Evolutionary conservation across 2,888 invertebrate species (phyloP), one percentile per base, ranked within the genome.

Genomic region (Keiferia lycopersicella): DNA sequence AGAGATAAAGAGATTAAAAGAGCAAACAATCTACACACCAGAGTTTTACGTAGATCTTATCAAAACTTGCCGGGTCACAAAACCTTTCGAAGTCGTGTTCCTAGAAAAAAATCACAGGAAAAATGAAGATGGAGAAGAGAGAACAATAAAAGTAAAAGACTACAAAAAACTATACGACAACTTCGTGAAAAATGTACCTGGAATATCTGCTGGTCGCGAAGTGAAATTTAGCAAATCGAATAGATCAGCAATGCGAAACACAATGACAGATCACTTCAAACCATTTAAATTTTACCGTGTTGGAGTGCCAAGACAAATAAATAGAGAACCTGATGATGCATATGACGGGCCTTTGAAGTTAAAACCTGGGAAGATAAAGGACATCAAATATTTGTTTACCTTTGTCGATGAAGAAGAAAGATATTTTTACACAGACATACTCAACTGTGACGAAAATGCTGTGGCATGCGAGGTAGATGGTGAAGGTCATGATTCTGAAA

Each of bases 11-110:
- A 16, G 38, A 22, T 18, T 61, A 20, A 61, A 48, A 45, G n/a
- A 61, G 41, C 45, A 61, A 41, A 61, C 41, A 45, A 45, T 61
- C 48, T 61, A 61, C 38, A 26, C 60, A 45, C 48, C 60, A n/a
- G 60, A 61, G 41, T 61, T 16, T 45, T 61, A 61, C 26, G 48
- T 61, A 22, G 60, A 61, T 45, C 48, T 61, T 14, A 61, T 53
- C 12, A 20, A 53, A 22, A 53, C 6, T 26, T 22, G 53, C 53
- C 3, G 26, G 12, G 22, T 22, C 53, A 11, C 20, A 10, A 11
- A 53, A 8, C 20, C 20, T 22, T 53, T 53, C 12, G 53, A 53
- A 12, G 22, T 53, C 1, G 53, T 53, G 26, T 53, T 20, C 53
- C 6, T 53, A 1, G 8, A 53, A 53, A 53, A 22, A 22, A 53